Base-by-base conservation (phyloP, 53 echinoderm and acorn worm genomes). In the Zoroaster sp. region DNA sequence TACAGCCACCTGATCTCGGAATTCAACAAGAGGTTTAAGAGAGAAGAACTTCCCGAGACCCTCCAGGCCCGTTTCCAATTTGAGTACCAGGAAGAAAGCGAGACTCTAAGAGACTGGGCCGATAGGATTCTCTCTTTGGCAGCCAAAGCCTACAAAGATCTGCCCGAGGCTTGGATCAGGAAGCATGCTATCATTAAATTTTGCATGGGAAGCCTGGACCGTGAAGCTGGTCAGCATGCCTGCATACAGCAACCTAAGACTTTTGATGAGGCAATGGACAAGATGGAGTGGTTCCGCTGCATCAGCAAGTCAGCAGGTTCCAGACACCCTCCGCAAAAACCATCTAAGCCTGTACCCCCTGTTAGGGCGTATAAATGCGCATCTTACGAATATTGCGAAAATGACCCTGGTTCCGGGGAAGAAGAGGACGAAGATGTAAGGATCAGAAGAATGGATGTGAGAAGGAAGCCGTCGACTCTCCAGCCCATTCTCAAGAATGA, bases 11-110 rank as follows among this genome's bases (percentile, higher is more conserved):
- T 43, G 47, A 77, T 77, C 32, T 33, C 47, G 32, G 77, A 77
- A 35, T 77, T 77, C 77, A 47, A 46, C 77, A 47, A 44, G 77
- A 21, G 77, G 77, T 77, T 77, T 32, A 77, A 44, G 52, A 34
- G 77, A 32, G 77, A 77, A 9, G 77, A 77, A 77, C 30, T 77
- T 12, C 77, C 77, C 1, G 77, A 77, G 38, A 52, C 52, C 77
- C 47, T 77, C 14, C 77, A 77, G 52, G 77, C 77, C 35, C 31
- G 52, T 7, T 47, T 77, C 77, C 49, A 77, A 11, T 46, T 52
- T 1, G 77, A 77, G 32, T 77, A 46, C 77, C 77, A 77, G 11
- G 10, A 49, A n/a, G 47, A 46, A 35, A 46, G 52, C 15, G 49
- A 77, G 49, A 47, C 77, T 18, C 52, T 45, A 4, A 31, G 49